phyloP scores from a whole-genome alignment of 1,140 invertebrate genomes.

The Xylocopa sonorina region DNA sequence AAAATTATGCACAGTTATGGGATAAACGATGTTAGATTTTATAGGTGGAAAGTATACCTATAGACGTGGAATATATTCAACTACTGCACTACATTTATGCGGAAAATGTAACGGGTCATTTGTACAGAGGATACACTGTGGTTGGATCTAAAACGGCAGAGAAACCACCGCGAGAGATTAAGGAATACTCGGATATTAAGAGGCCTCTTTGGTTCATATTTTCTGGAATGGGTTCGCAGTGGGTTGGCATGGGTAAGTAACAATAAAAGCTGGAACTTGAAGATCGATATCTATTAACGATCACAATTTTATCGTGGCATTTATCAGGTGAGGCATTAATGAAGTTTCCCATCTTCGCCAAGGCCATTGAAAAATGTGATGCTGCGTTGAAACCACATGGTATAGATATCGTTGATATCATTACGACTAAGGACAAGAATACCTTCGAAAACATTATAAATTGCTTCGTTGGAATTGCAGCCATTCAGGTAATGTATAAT shows the following conservation, averaged over 20 bases:
- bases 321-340: constrained; percentile 84
- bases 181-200: constrained; percentile 39
- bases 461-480: constrained; percentile 88
- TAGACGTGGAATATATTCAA: constrained; percentile 83
- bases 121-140: constrained; percentile 84
- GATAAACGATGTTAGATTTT: not conserved
- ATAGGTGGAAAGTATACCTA: constrained; percentile 80
- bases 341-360: constrained; percentile 85
- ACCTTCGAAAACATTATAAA: constrained; percentile 85
- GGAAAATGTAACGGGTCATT: constrained; percentile 84
- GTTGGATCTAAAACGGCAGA: constrained; percentile 69
- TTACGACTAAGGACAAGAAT: constrained; percentile 84
- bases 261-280: not conserved
- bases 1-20: no score
- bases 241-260: constrained; percentile 62
- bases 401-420: constrained; percentile 85
- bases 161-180: constrained; percentile 8
- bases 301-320: not conserved
- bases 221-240: constrained; percentile 66
- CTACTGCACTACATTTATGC: constrained; percentile 82
- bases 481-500: constrained; percentile 86
- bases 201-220: constrained; percentile 64
- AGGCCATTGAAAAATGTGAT: constrained; percentile 85
- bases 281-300: no score
- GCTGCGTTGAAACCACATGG: constrained; percentile 83